Base-by-base conservation (phyloP, 2,113 vertebrate genomes). In the Calyptommatus sinebrachiatus region DNA sequence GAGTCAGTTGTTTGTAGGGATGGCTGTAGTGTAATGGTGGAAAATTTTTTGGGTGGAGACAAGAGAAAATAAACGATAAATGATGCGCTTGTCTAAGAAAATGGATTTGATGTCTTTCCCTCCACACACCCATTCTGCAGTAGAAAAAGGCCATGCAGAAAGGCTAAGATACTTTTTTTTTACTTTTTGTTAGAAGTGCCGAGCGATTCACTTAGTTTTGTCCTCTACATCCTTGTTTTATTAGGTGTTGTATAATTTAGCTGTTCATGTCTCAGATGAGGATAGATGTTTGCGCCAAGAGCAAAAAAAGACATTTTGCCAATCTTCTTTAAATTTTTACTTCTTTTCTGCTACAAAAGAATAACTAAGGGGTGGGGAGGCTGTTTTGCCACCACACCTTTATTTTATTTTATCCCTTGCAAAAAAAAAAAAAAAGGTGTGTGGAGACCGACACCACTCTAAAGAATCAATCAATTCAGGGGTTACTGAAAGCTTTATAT, bases 11-110 rank as follows among this genome's bases (percentile, higher is more conserved):
- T 85, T 85, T 22, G 65, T 84, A 82, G 31, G 8, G 61, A 24
- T 21, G 48, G 28, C 24, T 60, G 82, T 82, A 84, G 86, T 85
- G 88, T 91, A 89, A 92, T 91, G 90, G 90, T 87, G 92, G 92
- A 90, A 85, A 88, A 89, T 86, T 87, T 90, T 82, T 84, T 86
- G 88, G 83, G 87, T 84, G 78, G 78, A 87, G 89, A 75, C 84
- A 88, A 88, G 89, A 80, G 86, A 62, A 87, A 73, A 83, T 87
- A 85, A 89, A 89, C 89, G 87, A 91, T 84, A 74, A 14, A 81
- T 67, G 80, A 82, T 78, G 77, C 82, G 65, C 76, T 61, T 46
- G 26, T 0, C 5, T 48, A 81, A 45, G 83, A 0, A 24, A 7
- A 60, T 48, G 61, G 86, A 66, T 80, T 0, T 57, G 73, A 61